These are phyloP conservation scores for Temnothorax longispinosus DNA, from an alignment of 1,140 invertebrate genomes.

Conservation along the genomic window DNA sequence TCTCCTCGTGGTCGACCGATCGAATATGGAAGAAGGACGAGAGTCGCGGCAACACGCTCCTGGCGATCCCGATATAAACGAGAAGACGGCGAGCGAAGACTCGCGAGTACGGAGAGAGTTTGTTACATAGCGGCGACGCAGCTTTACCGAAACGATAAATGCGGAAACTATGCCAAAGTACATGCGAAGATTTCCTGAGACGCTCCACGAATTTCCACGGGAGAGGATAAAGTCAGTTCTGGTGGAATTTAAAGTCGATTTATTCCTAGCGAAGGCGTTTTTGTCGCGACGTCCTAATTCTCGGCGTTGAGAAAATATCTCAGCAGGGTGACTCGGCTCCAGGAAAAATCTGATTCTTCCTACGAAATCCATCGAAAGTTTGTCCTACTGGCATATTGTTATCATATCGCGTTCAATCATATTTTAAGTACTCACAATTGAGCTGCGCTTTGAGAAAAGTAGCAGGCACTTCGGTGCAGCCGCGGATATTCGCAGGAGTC, in stretches of 20 bases:
- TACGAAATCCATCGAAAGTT: background rate
- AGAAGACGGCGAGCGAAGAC: background rate
- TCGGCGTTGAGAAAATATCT: background rate
- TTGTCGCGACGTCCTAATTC: constrained; percentile 3
- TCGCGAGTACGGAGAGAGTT: background rate
- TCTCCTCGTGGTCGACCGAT: constrained; percentile 3
- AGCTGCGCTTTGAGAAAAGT: constrained; percentile 82
- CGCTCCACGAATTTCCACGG: background rate
- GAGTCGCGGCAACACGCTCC: background rate
- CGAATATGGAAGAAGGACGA: constrained; percentile 43
- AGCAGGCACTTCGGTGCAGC: constrained; percentile 83
- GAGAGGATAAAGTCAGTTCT: background rate
- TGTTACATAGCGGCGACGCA: background rate
- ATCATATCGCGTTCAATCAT: background rate
- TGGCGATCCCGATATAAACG: background rate
- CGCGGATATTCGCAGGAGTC: constrained; percentile 80
- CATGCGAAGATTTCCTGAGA: constrained; percentile 2
- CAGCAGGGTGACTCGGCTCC: background rate
- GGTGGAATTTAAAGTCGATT: background rate
- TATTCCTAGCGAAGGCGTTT: background rate
- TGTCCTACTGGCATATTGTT: background rate
- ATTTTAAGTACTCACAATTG: constrained; percentile 79
- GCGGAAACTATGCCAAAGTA: constrained; percentile 33
- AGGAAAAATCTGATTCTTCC: background rate
- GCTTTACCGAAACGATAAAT: constrained; percentile 1